Evolutionary conservation across 2,113 vertebrate genomes (phyloP), one percentile per base, ranked within the genome.

Genomic region (Pseudolaguvia tuberculata): DNA sequence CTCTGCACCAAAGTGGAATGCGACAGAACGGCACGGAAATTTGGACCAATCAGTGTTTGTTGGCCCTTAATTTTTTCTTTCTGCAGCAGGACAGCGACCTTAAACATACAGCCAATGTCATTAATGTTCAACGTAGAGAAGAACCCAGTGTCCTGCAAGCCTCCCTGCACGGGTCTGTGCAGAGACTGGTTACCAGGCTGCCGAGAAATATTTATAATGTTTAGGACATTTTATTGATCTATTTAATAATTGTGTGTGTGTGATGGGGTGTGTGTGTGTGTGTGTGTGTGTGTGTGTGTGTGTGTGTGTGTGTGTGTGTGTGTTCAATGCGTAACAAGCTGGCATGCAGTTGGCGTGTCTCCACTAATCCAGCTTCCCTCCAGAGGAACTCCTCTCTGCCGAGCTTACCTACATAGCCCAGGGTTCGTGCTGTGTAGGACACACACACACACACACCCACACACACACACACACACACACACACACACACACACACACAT

Each of bases 351-450:
- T 88, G 86, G 82, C 84, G 53, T 83, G 79, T 83, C 78, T 88
- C 84, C 82, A 85, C 85, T 89, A 87, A 89, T 87, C 87, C 85
- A 79, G 72, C 58, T 74, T 84, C 85, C 70, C 87, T 77, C 84
- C 79, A 79, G 84, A 87, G 81, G 76, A 80, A 58, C 80, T 87
- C 62, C 80, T 73, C 79, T 80, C 78, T 81, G 69, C 78, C 84
- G 78, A 59, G 75, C 83, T 83, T 77, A 80, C 52, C 79, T 78
- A 73, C 78, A 63, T 78, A 86, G 21, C 51, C 53, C 27, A 29
- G 80, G 80, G 78, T 83, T 84, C 84, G 84, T 76, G 80, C 42
- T 57, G 62, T 6, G 70, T 66, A 31, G 56, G 67, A 76, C 73
- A 69, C 50, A 65, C 65, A 79, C 72, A 79, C 84, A 76, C 5